phyloP scores from a whole-genome alignment of 2,888 invertebrate genomes.

The Hypomecis atomaria region DNA sequence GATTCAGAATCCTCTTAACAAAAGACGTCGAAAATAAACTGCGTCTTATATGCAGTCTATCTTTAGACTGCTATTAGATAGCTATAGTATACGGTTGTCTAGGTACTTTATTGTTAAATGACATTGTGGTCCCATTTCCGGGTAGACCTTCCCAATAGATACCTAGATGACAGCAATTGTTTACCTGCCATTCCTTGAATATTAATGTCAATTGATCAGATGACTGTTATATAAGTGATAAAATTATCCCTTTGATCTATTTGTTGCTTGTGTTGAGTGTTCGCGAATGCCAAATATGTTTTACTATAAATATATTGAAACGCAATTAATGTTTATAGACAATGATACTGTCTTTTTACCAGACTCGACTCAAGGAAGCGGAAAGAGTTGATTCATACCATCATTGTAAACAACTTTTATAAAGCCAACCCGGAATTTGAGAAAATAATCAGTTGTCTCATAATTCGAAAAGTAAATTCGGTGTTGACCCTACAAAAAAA shows the following conservation, averaged over 20 bases:
- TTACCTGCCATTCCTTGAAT: constrained; percentile 44
- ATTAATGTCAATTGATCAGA: constrained; percentile 41
- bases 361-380: too few species aligned
- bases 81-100: neutral
- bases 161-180: constrained; percentile 18
- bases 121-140: neutral
- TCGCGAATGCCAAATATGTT: neutral
- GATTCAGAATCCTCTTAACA: too few species aligned
- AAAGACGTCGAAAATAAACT: too few species aligned
- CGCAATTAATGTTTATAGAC: too few species aligned
- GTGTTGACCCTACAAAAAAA: too few species aligned
- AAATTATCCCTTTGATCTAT: constrained; percentile 33
- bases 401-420: too few species aligned
- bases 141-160: constrained; percentile 1
- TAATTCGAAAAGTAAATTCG: too few species aligned
- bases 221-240: constrained; percentile 26
- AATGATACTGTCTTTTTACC: too few species aligned
- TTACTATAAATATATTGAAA: neutral
- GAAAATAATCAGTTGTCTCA: too few species aligned
- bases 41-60: too few species aligned
- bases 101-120: neutral
- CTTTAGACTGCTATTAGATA: neutral
- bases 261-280: constrained; percentile 14
- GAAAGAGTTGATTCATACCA: too few species aligned
- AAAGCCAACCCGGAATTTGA: too few species aligned